Conservation (phyloP, 2,113 vertebrate species). For the Prunella himalayana region DNA sequence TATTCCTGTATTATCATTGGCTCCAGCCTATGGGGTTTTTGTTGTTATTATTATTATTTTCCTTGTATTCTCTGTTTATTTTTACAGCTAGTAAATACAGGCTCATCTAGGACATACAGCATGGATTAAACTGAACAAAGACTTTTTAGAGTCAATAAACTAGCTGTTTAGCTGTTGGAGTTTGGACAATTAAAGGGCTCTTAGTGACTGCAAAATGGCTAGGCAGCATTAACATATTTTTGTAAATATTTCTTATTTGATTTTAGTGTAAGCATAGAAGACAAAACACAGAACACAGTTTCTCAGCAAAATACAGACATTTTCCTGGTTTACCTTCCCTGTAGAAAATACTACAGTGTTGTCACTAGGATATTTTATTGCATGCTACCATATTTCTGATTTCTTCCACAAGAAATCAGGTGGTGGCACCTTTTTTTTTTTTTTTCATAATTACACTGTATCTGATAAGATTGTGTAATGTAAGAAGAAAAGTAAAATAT, state of each 20-base stretch:
- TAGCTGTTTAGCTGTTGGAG: not conserved
- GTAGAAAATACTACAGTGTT: not conserved
- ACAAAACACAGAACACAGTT: not conserved
- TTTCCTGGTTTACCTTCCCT: not conserved
- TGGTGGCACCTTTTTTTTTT: not conserved
- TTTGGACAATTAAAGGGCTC: not conserved
- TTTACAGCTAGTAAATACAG: constrained; percentile 18
- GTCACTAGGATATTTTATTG: not conserved
- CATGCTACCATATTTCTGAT: not conserved
- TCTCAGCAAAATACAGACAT: not conserved
- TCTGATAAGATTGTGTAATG: not conserved
- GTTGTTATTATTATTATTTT: constrained; percentile 18
- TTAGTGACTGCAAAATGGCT: not conserved
- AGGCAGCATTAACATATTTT: not conserved
- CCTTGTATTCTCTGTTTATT: constrained; percentile 23
- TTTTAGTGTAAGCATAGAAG: not conserved
- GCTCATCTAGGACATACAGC: not conserved
- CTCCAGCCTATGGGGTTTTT: not conserved
- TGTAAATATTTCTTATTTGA: not conserved
- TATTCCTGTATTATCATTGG: constrained; percentile 5
- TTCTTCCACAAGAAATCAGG: not conserved
- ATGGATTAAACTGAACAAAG: constrained; percentile 21
- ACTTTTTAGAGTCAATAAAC: constrained; percentile 10
- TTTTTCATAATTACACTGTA: not conserved
- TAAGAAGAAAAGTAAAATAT: not conserved